Conservation (phyloP, 2,888 invertebrate species). For the Campaea margaritaria region DNA sequence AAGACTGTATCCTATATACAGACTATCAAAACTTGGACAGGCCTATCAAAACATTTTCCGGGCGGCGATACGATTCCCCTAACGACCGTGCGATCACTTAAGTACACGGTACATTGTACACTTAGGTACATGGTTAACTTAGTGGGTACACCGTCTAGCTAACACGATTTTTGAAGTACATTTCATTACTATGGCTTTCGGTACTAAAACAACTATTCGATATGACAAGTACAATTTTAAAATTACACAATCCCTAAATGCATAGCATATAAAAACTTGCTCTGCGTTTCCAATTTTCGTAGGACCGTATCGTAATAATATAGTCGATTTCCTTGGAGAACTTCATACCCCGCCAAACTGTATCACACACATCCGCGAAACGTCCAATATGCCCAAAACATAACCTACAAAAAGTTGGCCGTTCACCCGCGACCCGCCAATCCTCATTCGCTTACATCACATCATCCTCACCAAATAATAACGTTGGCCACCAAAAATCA, state of each 20-base stretch:
- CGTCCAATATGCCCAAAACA: constrained; percentile 21
- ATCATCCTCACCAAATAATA: constrained; percentile 35
- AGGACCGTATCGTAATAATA: not conserved
- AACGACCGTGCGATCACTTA: constrained; percentile 19
- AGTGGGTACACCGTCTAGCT: too few relatives aligned
- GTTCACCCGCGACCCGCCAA: constrained; percentile 16
- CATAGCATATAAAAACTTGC: too few relatives aligned
- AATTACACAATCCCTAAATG: too few relatives aligned
- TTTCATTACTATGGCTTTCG: not conserved
- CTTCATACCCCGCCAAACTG: constrained; percentile 4
- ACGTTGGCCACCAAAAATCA: constrained; percentile 50
- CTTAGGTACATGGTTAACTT: not conserved
- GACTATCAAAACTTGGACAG: constrained; percentile 27
- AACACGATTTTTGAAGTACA: constrained; percentile 1
- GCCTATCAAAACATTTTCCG: constrained; percentile 33
- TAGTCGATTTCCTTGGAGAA: not conserved
- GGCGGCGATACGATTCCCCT: constrained; percentile 22
- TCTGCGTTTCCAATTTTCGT: not conserved
- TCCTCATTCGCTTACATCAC: constrained; percentile 35
- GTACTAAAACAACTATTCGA: not conserved
- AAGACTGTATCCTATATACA: constrained; percentile 22
- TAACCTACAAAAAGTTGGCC: constrained; percentile 19
- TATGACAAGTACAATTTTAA: too few relatives aligned
- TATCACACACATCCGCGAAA: constrained; percentile 6
- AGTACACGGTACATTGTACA: not conserved